phyloP scores from a whole-genome alignment of 2,113 vertebrate genomes.

The Xiphias gladius region DNA sequence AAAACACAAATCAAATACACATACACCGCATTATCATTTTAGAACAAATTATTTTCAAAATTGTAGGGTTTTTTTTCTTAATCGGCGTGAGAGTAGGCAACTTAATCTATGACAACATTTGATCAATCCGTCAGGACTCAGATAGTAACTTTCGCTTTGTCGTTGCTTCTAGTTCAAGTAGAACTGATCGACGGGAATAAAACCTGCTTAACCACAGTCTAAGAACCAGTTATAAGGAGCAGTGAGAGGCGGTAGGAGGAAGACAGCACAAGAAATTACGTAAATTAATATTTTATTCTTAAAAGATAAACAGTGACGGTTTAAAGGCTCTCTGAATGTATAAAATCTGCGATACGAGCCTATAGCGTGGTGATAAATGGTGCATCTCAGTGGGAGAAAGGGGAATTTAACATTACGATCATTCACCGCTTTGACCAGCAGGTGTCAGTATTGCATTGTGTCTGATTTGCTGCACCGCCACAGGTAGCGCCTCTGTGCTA shows the following conservation, averaged over 20 bases:
- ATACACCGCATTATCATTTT: background rate
- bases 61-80: background rate
- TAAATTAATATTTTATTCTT: background rate
- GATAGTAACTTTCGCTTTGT: background rate
- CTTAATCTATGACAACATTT: background rate
- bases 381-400: background rate
- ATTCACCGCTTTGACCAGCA: conserved; percentile 56
- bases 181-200: background rate
- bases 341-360: background rate
- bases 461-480: background rate
- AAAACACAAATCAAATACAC: conserved; percentile 35
- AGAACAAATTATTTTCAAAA: background rate
- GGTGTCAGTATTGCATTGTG: conserved; percentile 68
- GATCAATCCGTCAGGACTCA: background rate
- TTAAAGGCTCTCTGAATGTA: background rate
- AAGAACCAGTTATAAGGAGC: too few relatives aligned
- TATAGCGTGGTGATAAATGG: background rate
- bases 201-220: background rate
- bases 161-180: background rate
- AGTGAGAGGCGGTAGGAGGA: too few relatives aligned
- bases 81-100: too few relatives aligned
- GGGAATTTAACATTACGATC: background rate
- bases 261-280: background rate
- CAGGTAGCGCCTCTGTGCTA: background rate
- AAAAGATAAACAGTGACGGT: too few relatives aligned